Evolutionary conservation across 2,113 vertebrate genomes (phyloP).

Genomic region (Pelobates fuscus): DNA sequence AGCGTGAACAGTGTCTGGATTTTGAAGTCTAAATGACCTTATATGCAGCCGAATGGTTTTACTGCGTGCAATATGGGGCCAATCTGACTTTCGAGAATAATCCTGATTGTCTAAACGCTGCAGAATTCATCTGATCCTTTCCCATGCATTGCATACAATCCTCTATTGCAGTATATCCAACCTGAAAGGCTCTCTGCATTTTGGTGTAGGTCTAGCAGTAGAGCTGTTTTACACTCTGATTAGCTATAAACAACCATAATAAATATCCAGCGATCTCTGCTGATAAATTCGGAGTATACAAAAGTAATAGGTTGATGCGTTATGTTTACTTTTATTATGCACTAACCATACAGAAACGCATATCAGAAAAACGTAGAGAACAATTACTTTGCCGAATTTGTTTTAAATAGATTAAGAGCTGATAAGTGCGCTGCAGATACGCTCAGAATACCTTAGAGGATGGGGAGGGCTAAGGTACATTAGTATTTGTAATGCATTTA

Average conservation of each 20-base stretch:
- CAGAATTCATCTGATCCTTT: conserved; percentile 15
- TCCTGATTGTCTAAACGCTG: too few relatives aligned
- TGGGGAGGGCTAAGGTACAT: neutral
- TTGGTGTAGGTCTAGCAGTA: conserved; percentile 31
- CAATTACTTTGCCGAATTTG: conserved; percentile 39
- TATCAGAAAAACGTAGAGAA: conserved; percentile 43
- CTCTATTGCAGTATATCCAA: conserved; percentile 13
- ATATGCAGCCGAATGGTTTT: too few relatives aligned
- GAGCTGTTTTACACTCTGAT: conserved; percentile 35
- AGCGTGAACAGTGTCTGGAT: too few relatives aligned
- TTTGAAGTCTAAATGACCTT: too few relatives aligned
- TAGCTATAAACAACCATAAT: conserved; percentile 29
- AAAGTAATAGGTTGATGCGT: conserved; percentile 27
- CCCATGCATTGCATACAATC: conserved; percentile 16
- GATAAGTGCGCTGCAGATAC: conserved; percentile 25
- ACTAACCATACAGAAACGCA: conserved; percentile 38
- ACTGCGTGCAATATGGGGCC: too few relatives aligned
- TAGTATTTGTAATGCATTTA: neutral
- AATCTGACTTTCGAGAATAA: too few relatives aligned
- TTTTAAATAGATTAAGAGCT: conserved; percentile 34
- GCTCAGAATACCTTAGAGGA: neutral
- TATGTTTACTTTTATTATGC: conserved; percentile 27
- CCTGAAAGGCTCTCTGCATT: conserved; percentile 3
- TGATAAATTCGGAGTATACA: conserved; percentile 21
- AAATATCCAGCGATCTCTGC: conserved; percentile 41